phyloP scores from a whole-genome alignment of 2,113 vertebrate genomes.

The Ellobius talpinus region DNA sequence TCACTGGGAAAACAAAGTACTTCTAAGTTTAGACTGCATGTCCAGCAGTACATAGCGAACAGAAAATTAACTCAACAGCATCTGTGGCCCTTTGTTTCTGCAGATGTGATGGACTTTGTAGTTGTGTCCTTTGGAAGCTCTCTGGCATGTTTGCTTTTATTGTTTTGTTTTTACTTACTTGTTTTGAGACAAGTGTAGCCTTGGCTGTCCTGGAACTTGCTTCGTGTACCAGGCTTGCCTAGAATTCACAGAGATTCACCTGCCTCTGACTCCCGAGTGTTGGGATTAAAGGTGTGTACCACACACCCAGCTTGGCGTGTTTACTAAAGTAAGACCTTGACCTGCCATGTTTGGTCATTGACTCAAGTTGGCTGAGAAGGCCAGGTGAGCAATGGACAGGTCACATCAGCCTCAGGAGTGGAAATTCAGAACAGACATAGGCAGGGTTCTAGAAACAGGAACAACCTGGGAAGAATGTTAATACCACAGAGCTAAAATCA shows the following conservation, averaged over 20 bases:
- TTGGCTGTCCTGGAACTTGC: not conserved
- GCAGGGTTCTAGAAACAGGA: not conserved
- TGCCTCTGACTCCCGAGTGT: not conserved
- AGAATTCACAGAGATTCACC: not conserved
- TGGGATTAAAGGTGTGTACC: not conserved
- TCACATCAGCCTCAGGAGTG: not conserved
- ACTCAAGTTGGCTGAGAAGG: not conserved
- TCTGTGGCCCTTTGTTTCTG: not conserved
- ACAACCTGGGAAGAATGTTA: constrained; percentile 29
- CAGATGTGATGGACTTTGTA: not conserved
- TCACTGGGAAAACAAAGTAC: not conserved
- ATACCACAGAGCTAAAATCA: not conserved
- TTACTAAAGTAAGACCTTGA: not conserved
- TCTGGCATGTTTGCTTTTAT: constrained; percentile 10
- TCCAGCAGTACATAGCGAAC: not conserved
- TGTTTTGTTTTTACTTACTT: not conserved
- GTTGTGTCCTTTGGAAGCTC: not conserved
- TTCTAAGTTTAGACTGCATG: not conserved
- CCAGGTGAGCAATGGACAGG: not conserved
- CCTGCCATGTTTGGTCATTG: not conserved
- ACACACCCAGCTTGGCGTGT: not conserved
- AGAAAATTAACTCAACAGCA: not conserved
- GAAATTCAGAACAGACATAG: not conserved
- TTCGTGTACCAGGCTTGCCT: not conserved
- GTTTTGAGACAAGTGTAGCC: not conserved